Base-by-base conservation (phyloP, 2,888 invertebrate species). In the Lacanobia oleracea region DNA sequence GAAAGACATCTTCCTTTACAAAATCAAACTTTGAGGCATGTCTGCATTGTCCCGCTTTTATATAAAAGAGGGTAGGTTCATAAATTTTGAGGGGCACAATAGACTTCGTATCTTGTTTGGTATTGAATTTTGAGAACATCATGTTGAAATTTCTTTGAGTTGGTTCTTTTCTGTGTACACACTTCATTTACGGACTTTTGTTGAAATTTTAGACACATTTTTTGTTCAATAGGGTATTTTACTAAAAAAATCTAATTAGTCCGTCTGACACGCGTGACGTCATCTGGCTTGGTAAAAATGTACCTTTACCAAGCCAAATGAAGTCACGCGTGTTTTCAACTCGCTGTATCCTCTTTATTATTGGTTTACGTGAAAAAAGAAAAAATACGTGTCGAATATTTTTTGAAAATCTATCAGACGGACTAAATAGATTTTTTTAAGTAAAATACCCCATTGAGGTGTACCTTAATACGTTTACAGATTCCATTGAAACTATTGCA, bases 31-130 rank as follows among this genome's bases (percentile, higher is more conserved):
- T 60, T 14, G 43, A 37, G 21, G 43, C 21, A 45, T 40, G 21
- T 10, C 14, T 4, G 21, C n/a, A 27, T 74, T 75, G 63, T 75
- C 8, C 21, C 9, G 21, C 27, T 79, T 80, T 45, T 50, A 80
- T 74, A 60, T 50, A 75, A 50, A 50, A 37, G 48, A 43, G 2
- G 23, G 27, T 45, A 10, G 9, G 43, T 74, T 56, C n/a, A 56
- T 54, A 56, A 12, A 61, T 79, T 50, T 54, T 72, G 23, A 23
- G 18, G 1, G 6, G 0, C 6, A 73, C 61, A 79, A 79, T 37
- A 54, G 40, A 0, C 33, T 0, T 23, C 1, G 40, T 65, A 12
- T 51, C 21, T 40, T 16, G 3, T 14, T 14, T n/a, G 12, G 6
- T 50, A 57, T 51, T 23, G 33, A 65, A 56, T 65, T 54, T 33